Evolutionary conservation across 64 coral and sea anemone genomes (phyloP).

Genomic region (Dendrophyllia cribrosa): DNA sequence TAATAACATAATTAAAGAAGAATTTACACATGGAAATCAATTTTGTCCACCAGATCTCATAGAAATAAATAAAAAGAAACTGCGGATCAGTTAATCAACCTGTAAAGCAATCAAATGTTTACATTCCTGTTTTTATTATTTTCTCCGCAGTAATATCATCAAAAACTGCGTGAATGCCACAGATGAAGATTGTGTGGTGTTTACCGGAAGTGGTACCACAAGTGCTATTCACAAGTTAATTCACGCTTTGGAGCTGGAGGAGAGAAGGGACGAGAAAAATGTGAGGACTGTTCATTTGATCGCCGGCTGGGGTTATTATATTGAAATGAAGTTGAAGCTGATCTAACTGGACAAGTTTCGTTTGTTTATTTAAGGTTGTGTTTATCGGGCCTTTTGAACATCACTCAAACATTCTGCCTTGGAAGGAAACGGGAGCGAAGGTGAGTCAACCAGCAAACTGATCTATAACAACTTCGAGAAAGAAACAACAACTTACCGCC

Average conservation of each 20-base stretch:
- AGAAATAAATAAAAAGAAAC: too few relatives aligned
- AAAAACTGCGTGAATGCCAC: constrained; percentile 81
- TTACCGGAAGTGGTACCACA: constrained; percentile 89
- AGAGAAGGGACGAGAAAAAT: constrained; percentile 66
- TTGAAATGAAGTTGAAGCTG: background rate
- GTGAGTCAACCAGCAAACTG: background rate
- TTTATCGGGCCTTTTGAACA: constrained; percentile 95
- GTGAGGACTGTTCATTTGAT: constrained; percentile 15
- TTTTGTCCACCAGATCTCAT: too few relatives aligned
- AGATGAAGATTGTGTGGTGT: constrained; percentile 75
- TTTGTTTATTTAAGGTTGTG: constrained; percentile 60
- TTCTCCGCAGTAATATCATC: constrained; percentile 79
- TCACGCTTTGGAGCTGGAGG: constrained; percentile 74
- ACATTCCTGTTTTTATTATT: background rate
- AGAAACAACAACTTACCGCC: too few relatives aligned
- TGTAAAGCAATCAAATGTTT: too few relatives aligned
- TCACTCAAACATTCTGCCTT: constrained; percentile 90
- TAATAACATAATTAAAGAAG: too few relatives aligned
- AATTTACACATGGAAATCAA: too few relatives aligned
- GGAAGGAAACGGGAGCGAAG: constrained; percentile 87
- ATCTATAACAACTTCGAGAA: too few relatives aligned
- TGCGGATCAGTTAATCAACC: too few relatives aligned
- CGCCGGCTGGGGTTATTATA: background rate
- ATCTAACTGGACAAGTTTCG: background rate
- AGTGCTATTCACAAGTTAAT: constrained; percentile 89